Base-by-base conservation (phyloP, 2,797 vertebrate species). In the Chloroceryle amazona region DNA sequence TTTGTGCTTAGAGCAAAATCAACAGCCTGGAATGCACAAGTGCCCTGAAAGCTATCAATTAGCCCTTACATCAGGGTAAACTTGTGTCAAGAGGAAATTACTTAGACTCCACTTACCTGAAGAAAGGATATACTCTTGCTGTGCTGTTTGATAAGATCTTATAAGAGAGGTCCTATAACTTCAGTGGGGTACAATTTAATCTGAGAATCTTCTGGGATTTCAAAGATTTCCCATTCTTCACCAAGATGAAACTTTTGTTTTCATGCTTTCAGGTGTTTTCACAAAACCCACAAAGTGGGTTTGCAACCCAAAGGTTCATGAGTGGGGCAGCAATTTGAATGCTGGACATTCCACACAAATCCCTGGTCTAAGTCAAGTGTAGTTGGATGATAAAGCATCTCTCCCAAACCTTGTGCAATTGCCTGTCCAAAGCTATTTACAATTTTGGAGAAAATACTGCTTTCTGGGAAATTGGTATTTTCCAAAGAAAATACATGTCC, bases 1-100 rank as follows among this genome's bases (percentile, higher is more conserved):
- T 95, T 80, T 96, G 93, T 96, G 80, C 97, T 98, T 31, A 89
- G 81, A 98, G 96, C 94, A 94, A 97, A 98, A 97, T 74, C 81
- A 97, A 92, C 95, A 97, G 96, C 95, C 94, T 97, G 95, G 85
- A 98, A 98, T 97, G 95, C 80, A 93, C 87, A 80, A 97, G 85
- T 60, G 75, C 73, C 86, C 96, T 95, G 81, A 31, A 21, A 97
- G 93, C 95, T 94, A 97, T 89, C 96, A 97, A 95, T 97, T 97
- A 97, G 85, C 68, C 88, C 86, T 86, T 57, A 70, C 81, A 95
- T 93, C 81, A 91, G 54, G 86, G 84, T 51, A 92, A 93, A 91
- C 88, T 93, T 94, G 70, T 90, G 90, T 96, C 93, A 95, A 86
- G 90, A 58, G 86, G 78, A 96, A 96, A 96, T 90, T 65, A 85